Evolutionary conservation across 2,797 vertebrate species (phyloP), one percentile per base, ranked within the genome.

Genomic region (Tarsius wallacei): DNA sequence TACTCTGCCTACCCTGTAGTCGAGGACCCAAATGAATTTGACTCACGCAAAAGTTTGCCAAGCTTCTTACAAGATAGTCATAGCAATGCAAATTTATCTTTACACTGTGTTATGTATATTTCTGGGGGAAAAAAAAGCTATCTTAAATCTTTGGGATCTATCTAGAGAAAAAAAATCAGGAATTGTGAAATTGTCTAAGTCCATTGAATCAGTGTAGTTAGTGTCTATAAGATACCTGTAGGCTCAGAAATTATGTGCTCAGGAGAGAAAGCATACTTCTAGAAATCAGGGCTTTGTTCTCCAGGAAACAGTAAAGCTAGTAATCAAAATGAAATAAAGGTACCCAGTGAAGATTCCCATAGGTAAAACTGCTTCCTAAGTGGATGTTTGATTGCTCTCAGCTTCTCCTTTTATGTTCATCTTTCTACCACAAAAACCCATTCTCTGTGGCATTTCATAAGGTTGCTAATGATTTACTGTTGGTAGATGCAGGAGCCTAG

Each of bases 261-360:
- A 28, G 71, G 76, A 95, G 87, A 94, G 90, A 95, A 94, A 93
- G 74, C 64, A 89, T 80, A 82, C 90, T 95, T 95, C 89, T 91
- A 87, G 91, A 95, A 95, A 93, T 87, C 74, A 71, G 89, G 82
- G 77, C 76, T 93, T 97, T 97, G 87, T 97, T 97, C 93, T 96
- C 71, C 73, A 97, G 84, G 93, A 97, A 97, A 96, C 64, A 93
- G 92, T 90, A 94, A 93, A 92, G 77, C 87, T 80, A 96, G 94
- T 93, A 87, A 97, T 97, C 90, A 97, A 86, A 96, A 97, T 97
- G 97, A 97, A 97, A 97, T 97, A 97, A 93, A 96, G 95, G 87
- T 49, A 61, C 74, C 92, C 87, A 63, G 36, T 84, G 95, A 97
- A 93, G 84, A 81, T 94, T 95, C 95, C 90, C 94, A 93, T 64